Percentiles rank a stretch among this genome's conserved stretches.
These are phyloP conservation scores for Trissolcus basalis DNA, from an alignment of 1,140 invertebrate species.

Conservation along the genomic window DNA sequence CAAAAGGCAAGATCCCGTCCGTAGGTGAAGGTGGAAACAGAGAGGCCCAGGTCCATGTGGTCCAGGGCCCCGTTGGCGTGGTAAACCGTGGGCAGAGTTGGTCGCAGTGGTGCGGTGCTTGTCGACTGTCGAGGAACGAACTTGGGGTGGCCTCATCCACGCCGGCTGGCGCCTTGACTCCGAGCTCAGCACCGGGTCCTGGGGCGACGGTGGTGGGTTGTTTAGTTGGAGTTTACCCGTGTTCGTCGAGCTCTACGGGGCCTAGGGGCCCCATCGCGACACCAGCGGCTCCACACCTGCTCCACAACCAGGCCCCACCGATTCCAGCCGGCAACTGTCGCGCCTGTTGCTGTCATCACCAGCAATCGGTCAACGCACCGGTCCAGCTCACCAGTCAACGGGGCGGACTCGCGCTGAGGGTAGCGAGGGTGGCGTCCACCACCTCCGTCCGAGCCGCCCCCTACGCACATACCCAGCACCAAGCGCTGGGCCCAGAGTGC, in stretches of 20 bases:
- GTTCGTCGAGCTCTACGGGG: conserved; percentile 73
- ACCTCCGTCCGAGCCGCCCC: conserved; percentile 76
- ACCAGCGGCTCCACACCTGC: conserved; percentile 54
- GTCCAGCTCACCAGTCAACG: conserved; percentile 74
- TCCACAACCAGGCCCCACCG: conserved; percentile 60
- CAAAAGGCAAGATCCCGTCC: conserved; percentile 70
- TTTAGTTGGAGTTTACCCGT: conserved; percentile 78
- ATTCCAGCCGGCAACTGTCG: conserved; percentile 64
- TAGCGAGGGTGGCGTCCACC: conserved; percentile 77
- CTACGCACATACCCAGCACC: conserved; percentile 76
- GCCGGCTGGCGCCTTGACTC: conserved; percentile 70
- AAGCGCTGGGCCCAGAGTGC: conserved; percentile 74
- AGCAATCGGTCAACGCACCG: conserved; percentile 59
- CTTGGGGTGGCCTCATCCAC: conserved; percentile 73
- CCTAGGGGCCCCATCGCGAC: conserved; percentile 74
- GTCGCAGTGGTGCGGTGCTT: conserved; percentile 72
- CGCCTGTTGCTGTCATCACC: conserved; percentile 70
- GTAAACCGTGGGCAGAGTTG: conserved; percentile 50
- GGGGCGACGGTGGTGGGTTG: conserved; percentile 76
- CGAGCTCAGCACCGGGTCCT: conserved; percentile 71
- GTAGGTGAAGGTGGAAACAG: conserved; percentile 56
- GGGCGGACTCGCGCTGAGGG: conserved; percentile 74
- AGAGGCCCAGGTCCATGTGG: conserved; percentile 61
- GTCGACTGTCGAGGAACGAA: conserved; percentile 64
- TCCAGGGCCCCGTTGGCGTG: conserved; percentile 54